Base-by-base conservation (phyloP, 2,888 invertebrate genomes). In the Tricholauxania praeusta region DNA sequence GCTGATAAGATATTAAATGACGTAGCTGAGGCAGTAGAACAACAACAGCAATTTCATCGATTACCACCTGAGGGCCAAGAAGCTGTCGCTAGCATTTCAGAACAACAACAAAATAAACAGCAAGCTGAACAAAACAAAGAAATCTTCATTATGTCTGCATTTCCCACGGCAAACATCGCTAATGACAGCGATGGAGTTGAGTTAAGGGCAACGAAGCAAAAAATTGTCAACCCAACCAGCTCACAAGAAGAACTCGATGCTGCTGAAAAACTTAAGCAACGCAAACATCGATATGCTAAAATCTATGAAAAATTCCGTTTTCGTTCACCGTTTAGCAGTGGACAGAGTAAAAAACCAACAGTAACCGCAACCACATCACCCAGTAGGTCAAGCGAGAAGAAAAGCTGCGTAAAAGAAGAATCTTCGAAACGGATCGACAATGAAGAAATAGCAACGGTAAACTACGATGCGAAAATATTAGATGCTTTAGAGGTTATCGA, bases 231-330 rank as follows among this genome's bases (percentile, higher is more conserved):
- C n/a, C 19, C 5, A n/a, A 32, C 52, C 55, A 65, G 53, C 32
- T 60, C 7, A 19, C 73, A 72, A 62, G 76, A 73, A 62, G 65
- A 76, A 28, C 39, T 57, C 19, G 77, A 76, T 15, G 77, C 76
- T 60, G 72, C 48, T 2, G 72, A 81, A 60, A 80, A 82, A 4
- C 79, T 79, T 19, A 80, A 82, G 72, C 83, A 81, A 64, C 80
- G 82, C 59, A 84, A 85, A 73, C 80, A 81, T 66, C 85, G 81
- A 73, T 85, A 86, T 74, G 81, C 84, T 1, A 82, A 82, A 48
- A 83, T 86, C 67, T 87, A 86, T 79, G 86, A 87, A 74, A 86
- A 85, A 74, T 80, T 87, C 75, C 80, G 85, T 17, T 84, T 85
- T 71, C 81, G 82, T 60, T 82, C 80, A 51, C 79, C 79, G 48